A percentile compares a stretch with the other conserved stretches of the same genome.
Conservation (phyloP, 2,888 invertebrate genomes). For the Automeris io region DNA sequence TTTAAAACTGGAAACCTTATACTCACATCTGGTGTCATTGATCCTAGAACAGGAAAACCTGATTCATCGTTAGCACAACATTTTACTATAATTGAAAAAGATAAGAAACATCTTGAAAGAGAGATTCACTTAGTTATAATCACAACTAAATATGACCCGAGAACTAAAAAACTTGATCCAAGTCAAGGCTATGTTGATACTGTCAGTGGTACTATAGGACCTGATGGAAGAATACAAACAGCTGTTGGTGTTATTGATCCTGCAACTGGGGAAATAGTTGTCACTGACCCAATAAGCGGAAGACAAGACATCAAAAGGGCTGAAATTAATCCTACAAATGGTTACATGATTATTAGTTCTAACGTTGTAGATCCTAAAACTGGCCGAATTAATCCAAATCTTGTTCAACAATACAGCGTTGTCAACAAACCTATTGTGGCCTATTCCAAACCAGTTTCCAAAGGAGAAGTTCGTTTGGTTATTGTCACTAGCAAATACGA, state of each 20-base stretch:
- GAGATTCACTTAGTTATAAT: conserved; percentile 78
- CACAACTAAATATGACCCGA: conserved; percentile 78
- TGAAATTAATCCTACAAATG: conserved; percentile 72
- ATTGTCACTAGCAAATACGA: conserved; percentile 75
- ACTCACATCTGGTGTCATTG: conserved; percentile 63
- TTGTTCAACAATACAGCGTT: conserved; percentile 68
- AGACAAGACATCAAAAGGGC: conserved; percentile 77
- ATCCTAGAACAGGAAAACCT: conserved; percentile 77
- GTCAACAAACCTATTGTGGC: conserved; percentile 62
- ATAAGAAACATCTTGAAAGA: conserved; percentile 54
- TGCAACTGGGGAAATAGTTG: conserved; percentile 72
- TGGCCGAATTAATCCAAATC: conserved; percentile 78
- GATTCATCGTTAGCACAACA: conserved; percentile 71
- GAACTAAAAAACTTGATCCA: conserved; percentile 63
- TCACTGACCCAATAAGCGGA: conserved; percentile 64
- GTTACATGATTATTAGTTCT: conserved; percentile 74
- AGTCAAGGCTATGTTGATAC: conserved; percentile 64
- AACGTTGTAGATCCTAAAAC: conserved; percentile 76
- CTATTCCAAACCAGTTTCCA: conserved; percentile 51
- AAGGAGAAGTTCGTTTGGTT: conserved; percentile 62
- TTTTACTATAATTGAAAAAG: conserved; percentile 68
- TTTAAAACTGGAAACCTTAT: conserved; percentile 66
- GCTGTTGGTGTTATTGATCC: conserved; percentile 82
- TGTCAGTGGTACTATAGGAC: conserved; percentile 77
- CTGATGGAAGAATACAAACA: conserved; percentile 72